Evolutionary conservation across 2,888 invertebrate species (phyloP).

Genomic region (Hololepta plana): DNA sequence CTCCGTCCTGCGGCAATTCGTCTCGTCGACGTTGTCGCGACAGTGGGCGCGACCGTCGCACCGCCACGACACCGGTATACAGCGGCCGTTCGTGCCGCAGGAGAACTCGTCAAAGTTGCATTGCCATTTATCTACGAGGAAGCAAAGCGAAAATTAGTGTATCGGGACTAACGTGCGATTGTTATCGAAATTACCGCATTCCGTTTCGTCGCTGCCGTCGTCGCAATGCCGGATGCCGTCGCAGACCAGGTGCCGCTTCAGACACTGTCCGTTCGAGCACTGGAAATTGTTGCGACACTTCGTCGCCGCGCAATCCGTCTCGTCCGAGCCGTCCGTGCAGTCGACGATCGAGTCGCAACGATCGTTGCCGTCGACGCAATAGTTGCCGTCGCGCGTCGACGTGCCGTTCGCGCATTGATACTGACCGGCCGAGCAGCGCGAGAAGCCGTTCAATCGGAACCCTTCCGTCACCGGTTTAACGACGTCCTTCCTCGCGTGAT

Average conservation of each 20-base stretch:
- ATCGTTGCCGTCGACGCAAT: conserved; percentile 31
- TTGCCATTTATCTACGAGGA: conserved; percentile 16
- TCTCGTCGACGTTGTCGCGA: conserved; percentile 35
- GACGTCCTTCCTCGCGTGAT: conserved; percentile 9
- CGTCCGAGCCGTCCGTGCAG: conserved; percentile 44
- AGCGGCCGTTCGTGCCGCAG: conserved; percentile 27
- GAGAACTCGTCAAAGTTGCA: conserved; percentile 37
- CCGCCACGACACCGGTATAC: conserved; percentile 36
- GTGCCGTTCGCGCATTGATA: conserved; percentile 41
- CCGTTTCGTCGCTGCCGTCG: conserved; percentile 39
- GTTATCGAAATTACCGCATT: conserved; percentile 26
- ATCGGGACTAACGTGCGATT: background rate
- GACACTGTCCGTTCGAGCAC: conserved; percentile 38
- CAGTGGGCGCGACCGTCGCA: conserved; percentile 41
- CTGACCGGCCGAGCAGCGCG: conserved; percentile 36
- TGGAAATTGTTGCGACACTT: conserved; percentile 41
- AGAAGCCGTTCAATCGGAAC: conserved; percentile 23
- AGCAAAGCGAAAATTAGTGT: conserved; percentile 14
- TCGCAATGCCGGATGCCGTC: conserved; percentile 42
- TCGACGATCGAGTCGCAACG: conserved; percentile 39
- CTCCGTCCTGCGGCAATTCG: conserved; percentile 27
- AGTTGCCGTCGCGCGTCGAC: conserved; percentile 33
- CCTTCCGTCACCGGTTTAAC: conserved; percentile 22
- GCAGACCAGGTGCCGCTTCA: conserved; percentile 39
- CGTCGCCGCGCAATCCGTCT: conserved; percentile 33